Percentiles rank a stretch among this genome's conserved stretches.
phyloP scores from a whole-genome alignment of 2,797 vertebrate genomes.

The Melanotaenia pygmaea region DNA sequence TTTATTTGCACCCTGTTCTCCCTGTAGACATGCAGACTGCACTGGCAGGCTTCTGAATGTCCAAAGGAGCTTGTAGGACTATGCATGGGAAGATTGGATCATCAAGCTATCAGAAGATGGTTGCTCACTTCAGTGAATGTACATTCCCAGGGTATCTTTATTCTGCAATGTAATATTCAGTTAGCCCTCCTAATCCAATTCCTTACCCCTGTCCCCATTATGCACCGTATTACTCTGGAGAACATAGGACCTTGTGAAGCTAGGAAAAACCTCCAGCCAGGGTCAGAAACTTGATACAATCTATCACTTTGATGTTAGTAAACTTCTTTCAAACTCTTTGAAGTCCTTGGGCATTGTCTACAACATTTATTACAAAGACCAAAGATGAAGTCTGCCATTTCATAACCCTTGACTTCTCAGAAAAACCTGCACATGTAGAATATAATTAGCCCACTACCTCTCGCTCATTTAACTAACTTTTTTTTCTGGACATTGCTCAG shows the following conservation, averaged over 20 bases:
- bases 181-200: neutral
- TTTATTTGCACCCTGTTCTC: slow-evolving; percentile 40
- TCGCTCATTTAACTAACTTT: neutral
- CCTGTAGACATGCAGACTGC: slow-evolving; percentile 10
- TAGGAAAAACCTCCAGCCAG: neutral
- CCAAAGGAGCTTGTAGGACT: slow-evolving; percentile 20
- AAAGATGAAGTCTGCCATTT: neutral
- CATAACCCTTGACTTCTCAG: neutral
- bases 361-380: neutral
- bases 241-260: neutral
- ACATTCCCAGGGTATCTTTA: neutral
- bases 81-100: neutral
- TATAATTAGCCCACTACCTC: neutral
- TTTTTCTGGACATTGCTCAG: neutral
- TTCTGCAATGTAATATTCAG: neutral
- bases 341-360: neutral
- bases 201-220: neutral
- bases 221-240: neutral
- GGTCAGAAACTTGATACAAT: neutral
- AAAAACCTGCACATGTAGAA: neutral
- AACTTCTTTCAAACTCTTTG: neutral
- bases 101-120: neutral
- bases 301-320: neutral
- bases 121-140: neutral
- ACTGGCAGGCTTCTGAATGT: slow-evolving; percentile 18